Base-by-base conservation (phyloP, 2,797 vertebrate genomes). In the Gila robusta region DNA sequence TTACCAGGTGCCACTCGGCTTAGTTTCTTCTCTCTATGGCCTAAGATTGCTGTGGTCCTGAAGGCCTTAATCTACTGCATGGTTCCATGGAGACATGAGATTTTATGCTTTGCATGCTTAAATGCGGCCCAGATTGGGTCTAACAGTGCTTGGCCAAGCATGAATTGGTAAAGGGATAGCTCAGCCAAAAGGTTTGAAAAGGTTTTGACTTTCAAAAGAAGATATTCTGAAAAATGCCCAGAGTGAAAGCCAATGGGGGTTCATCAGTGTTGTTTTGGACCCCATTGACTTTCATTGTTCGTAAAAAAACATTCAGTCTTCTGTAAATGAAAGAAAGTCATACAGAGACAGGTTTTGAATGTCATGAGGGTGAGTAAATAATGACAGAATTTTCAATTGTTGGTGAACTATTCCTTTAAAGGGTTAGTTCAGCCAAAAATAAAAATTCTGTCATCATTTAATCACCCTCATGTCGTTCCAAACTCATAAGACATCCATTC, bases 1-100 rank as follows among this genome's bases (percentile, higher is more conserved):
- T 84, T 84, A 67, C 44, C 32, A 84, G 64, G 64, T 78, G 37
- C 85, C 81, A 80, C 44, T 86, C 81, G 73, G 78, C 35, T 84
- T 86, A 73, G 85, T 67, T 56, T 70, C 62, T 52, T 28, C 52
- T 39, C 44, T 49, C 56, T 49, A 32, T 84, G 21, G 28, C 37
- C 54, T 56, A 32, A 79, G 35, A 74, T 64, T 72, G 7, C 23
- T 62, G 41, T 66, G 59, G 76, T 62, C 62, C 64, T 71, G 47
- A n/a, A n/a, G 56, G 47, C 62, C 39, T 49, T 41, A 62, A 54
- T 74, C 78, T 80, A 64, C 37, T 19, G 59, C n/a, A 47, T 47
- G 59, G 37, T 59, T 82, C 39, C 79, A 77, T 54, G 7, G 67
- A 78, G 56, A 64, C 16, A 44, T 37, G 62, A 17, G 23, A 6